phyloP scores from a whole-genome alignment of 2,113 vertebrate species.

The Odobenus rosmarus region DNA sequence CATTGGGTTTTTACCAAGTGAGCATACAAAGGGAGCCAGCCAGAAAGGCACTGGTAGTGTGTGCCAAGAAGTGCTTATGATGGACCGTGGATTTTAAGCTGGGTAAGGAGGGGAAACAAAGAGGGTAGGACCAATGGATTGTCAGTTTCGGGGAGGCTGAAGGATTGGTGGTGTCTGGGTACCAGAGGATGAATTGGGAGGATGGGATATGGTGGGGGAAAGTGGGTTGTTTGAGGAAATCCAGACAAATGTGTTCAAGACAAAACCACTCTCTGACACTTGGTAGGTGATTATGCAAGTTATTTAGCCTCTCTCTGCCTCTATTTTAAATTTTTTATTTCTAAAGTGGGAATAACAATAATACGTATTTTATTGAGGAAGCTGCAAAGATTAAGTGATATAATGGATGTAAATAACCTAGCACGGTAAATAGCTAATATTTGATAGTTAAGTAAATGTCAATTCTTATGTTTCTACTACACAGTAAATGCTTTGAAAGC shows the following conservation, averaged over 20 bases:
- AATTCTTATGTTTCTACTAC: not conserved
- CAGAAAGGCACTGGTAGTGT: not conserved
- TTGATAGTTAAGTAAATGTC: not conserved
- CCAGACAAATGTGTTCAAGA: not conserved
- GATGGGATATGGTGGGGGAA: not conserved
- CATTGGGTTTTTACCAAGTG: not conserved
- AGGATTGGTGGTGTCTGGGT: not conserved
- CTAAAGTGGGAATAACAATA: not conserved
- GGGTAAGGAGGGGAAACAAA: not conserved
- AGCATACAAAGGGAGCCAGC: not conserved
- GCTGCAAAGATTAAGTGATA: not conserved
- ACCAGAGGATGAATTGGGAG: not conserved
- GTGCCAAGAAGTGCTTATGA: not conserved
- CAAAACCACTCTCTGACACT: not conserved
- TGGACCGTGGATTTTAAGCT: not conserved
- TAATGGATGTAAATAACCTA: not conserved
- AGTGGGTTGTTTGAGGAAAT: conserved; percentile 6
- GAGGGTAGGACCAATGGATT: not conserved
- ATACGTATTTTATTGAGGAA: not conserved
- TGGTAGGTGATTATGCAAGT: not conserved
- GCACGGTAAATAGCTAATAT: not conserved
- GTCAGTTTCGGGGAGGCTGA: not conserved
- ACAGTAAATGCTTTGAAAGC: not conserved
- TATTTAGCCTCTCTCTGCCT: not conserved
- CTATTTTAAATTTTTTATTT: not conserved